Evolutionary conservation across 2,888 invertebrate species (phyloP), one percentile per base, ranked within the genome.

Genomic region (Nymphalis c-album): DNA sequence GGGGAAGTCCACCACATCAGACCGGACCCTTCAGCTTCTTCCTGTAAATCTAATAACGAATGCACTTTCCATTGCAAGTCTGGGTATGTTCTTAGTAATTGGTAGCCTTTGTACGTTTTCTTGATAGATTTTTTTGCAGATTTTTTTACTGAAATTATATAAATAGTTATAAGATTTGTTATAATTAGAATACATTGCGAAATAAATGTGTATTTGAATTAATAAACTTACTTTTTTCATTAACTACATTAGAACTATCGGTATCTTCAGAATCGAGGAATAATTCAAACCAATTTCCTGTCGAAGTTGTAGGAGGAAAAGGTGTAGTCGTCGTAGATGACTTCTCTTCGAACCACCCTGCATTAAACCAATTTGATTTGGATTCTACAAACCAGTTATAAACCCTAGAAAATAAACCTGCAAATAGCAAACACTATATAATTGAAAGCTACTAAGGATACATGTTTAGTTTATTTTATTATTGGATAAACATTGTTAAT

Each of bases 51-150:
- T 69, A 91, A 72, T 77, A 93, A 80, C 46, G 91, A 88, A 46
- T 85, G 84, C 20, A 93, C 86, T 74, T 93, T 92, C 88, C 89
- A 89, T 63, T 80, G 81, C 2, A 78, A 80, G 57, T 92, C 91
- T 8, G 91, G 87, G 73, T 85, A 89, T 8, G 89, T 81, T 60
- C 93, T 81, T 8, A 94, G 74, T 40, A 94, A 77, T 76, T 94
- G 94, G 77, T 90, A 93, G 35, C 94, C 94, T 79, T 91, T 93
- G 76, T 94, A 94, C 71, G 84, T 93, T 76, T 88, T 92, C 77
- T 86, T 91, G 13, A 86, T 68, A 7, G 87, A 76, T 71, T 90
- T 92, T 75, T 88, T 91, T 46, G 76, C 61, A n/a, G 85, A 73
- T 71, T 85, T 86, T 78, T 85, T 87, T 71, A 79, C 90, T 86